phyloP scores from a whole-genome alignment of 2,888 invertebrate species.

The Himalopsyche tibetana region DNA sequence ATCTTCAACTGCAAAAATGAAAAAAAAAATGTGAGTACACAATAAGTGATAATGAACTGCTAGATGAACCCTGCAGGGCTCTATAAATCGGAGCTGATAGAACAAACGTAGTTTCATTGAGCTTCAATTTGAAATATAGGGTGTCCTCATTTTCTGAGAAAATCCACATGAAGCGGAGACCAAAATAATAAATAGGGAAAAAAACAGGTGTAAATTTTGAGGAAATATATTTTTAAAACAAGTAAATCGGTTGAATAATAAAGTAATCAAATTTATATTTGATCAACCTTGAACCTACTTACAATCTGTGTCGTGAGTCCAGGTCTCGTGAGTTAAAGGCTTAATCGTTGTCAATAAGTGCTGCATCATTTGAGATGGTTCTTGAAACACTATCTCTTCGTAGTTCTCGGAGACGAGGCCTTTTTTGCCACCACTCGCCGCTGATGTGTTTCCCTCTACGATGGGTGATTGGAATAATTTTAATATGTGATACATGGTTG shows the following conservation, averaged over 20 bases:
- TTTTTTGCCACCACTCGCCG: slow-evolving; percentile 79
- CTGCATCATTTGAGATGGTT: slow-evolving; percentile 93
- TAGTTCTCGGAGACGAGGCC: slow-evolving; percentile 94
- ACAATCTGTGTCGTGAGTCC: slow-evolving; percentile 95
- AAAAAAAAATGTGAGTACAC: slow-evolving; percentile 41
- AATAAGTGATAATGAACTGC: background rate
- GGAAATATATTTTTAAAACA: too few species aligned
- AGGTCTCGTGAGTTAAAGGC: slow-evolving; percentile 83
- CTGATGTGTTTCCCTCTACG: slow-evolving; percentile 71
- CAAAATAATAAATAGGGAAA: too few species aligned
- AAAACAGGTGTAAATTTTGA: too few species aligned
- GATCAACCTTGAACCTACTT: slow-evolving; percentile 69
- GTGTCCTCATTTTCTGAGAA: too few species aligned
- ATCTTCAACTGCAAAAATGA: slow-evolving; percentile 86
- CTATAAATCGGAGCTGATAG: background rate
- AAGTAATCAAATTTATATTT: too few species aligned
- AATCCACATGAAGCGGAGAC: too few species aligned
- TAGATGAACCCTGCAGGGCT: too few species aligned
- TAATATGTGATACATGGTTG: slow-evolving; percentile 95
- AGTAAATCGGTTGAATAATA: too few species aligned
- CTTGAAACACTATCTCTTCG: slow-evolving; percentile 96
- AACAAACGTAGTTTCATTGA: background rate
- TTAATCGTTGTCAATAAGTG: slow-evolving; percentile 88
- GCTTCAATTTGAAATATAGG: too few species aligned
- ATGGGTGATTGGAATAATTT: slow-evolving; percentile 93